These are phyloP conservation scores for Achroia grisella DNA, from an alignment of 1,140 invertebrate species.

Conservation along the genomic window DNA sequence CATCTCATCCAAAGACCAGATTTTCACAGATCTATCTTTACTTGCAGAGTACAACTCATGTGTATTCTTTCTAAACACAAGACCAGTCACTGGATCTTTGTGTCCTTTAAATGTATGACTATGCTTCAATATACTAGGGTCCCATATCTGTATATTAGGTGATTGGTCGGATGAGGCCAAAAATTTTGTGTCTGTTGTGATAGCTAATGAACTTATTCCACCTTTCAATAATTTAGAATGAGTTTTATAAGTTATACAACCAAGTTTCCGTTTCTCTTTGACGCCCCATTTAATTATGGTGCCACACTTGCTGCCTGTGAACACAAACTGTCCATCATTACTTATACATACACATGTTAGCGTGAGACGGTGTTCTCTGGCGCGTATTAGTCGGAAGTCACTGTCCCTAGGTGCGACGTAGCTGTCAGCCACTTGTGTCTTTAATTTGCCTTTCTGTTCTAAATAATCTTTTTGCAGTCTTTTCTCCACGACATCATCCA, in stretches of 20 bases:
- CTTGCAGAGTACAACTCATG: slow-evolving; percentile 91
- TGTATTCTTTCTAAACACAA: slow-evolving; percentile 90
- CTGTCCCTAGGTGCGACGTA: slow-evolving; percentile 72
- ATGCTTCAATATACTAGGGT: slow-evolving; percentile 83
- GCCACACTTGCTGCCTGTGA: slow-evolving; percentile 91
- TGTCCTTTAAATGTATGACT: slow-evolving; percentile 90
- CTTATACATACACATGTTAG: slow-evolving; percentile 90
- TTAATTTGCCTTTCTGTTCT: slow-evolving; percentile 87
- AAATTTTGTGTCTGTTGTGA: slow-evolving; percentile 90
- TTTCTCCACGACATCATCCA: slow-evolving; percentile 80
- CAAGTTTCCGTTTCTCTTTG: slow-evolving; percentile 73
- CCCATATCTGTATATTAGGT: slow-evolving; percentile 88
- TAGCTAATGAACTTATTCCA: slow-evolving; percentile 81
- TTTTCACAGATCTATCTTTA: slow-evolving; percentile 89
- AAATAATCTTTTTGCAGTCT: slow-evolving; percentile 88
- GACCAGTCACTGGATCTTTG: slow-evolving; percentile 81
- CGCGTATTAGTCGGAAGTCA: slow-evolving; percentile 74
- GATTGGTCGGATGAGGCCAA: slow-evolving; percentile 87
- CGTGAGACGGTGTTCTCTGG: slow-evolving; percentile 84
- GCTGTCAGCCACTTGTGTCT: slow-evolving; percentile 81
- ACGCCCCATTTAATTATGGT: slow-evolving; percentile 88
- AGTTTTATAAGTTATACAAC: slow-evolving; percentile 72
- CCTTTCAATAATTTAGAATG: slow-evolving; percentile 71
- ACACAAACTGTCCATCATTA: slow-evolving; percentile 82
- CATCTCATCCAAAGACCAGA: slow-evolving; percentile 97